Evolutionary conservation across 2,888 invertebrate genomes (phyloP).

Genomic region (Tetranychus truncatus): DNA sequence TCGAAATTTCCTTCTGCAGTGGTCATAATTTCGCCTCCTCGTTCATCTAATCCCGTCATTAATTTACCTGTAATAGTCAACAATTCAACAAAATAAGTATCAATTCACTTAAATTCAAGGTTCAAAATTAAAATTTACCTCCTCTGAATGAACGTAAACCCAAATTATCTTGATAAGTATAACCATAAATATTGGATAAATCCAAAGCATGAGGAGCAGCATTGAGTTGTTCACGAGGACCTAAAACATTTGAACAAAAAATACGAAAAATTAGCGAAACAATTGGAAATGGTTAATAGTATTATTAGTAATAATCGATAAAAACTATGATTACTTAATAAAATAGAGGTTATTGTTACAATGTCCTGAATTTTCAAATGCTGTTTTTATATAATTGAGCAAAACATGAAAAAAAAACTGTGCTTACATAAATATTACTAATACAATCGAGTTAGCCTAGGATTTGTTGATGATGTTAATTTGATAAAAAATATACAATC

Average conservation of each 20-base stretch:
- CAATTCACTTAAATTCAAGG: neutral
- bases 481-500: too few species aligned
- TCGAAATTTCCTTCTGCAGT: constrained; percentile 16
- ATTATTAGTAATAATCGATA: neutral
- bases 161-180: constrained; percentile 12
- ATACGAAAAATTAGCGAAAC: neutral
- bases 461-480: too few species aligned
- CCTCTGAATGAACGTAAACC: neutral
- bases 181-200: constrained; percentile 21
- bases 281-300: neutral
- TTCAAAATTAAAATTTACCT: neutral
- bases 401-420: too few species aligned
- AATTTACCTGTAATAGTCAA: constrained; percentile 15
- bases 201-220: constrained; percentile 20
- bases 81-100: neutral
- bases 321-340: too few species aligned
- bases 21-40: constrained; percentile 19
- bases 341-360: too few species aligned
- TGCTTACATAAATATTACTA: too few species aligned
- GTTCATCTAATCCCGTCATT: constrained; percentile 14
- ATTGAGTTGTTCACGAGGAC: constrained; percentile 21
- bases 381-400: too few species aligned
- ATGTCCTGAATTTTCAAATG: too few species aligned
- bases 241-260: constrained; percentile 8
- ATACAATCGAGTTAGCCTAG: too few species aligned